A percentile compares a stretch with the other conserved stretches of the same genome.
These are phyloP conservation scores for Etheostoma perlongum DNA, from an alignment of 2,797 vertebrate genomes.

Conservation along the genomic window DNA sequence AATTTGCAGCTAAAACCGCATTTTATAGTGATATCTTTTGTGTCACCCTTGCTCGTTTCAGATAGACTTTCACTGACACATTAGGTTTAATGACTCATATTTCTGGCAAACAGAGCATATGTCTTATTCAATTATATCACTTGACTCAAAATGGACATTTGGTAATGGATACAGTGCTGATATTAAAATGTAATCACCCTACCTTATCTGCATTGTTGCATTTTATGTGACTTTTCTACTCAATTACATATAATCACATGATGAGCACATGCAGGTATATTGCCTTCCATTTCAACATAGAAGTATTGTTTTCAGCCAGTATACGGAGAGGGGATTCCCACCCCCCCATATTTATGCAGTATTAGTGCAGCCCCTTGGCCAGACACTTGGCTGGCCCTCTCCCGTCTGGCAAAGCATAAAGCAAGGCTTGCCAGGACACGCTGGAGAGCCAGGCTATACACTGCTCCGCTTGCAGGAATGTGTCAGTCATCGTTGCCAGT, in stretches of 20 bases:
- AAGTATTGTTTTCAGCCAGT: slow-evolving; percentile 74
- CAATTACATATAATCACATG: slow-evolving; percentile 69
- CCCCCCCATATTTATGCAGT: slow-evolving; percentile 63
- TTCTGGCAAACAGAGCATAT: slow-evolving; percentile 67
- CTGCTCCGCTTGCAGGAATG: slow-evolving; percentile 77
- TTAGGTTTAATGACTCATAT: slow-evolving; percentile 73
- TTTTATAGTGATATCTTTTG: slow-evolving; percentile 79
- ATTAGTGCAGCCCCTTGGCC: slow-evolving; percentile 83
- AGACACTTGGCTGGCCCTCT: slow-evolving; percentile 80
- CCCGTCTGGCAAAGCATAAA: slow-evolving; percentile 75
- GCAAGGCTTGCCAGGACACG: slow-evolving; percentile 81
- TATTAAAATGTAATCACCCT: slow-evolving; percentile 73
- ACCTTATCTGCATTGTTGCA: slow-evolving; percentile 57
- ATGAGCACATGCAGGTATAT: slow-evolving; percentile 72
- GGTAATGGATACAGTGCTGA: slow-evolving; percentile 72
- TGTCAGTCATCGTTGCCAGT: slow-evolving; percentile 83
- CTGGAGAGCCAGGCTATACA: slow-evolving; percentile 75
- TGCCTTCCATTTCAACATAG: slow-evolving; percentile 67
- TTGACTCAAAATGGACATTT: slow-evolving; percentile 78
- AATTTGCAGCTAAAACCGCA: slow-evolving; percentile 78
- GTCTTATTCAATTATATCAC: slow-evolving; percentile 79
- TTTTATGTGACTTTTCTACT: slow-evolving; percentile 64
- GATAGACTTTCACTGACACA: slow-evolving; percentile 69
- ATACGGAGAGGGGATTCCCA: slow-evolving; percentile 69
- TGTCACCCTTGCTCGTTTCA: slow-evolving; percentile 69